A percentile compares a stretch with the other conserved stretches of the same genome.
phyloP scores from a whole-genome alignment of 2,888 invertebrate genomes.

The Platycnemis pennipes region DNA sequence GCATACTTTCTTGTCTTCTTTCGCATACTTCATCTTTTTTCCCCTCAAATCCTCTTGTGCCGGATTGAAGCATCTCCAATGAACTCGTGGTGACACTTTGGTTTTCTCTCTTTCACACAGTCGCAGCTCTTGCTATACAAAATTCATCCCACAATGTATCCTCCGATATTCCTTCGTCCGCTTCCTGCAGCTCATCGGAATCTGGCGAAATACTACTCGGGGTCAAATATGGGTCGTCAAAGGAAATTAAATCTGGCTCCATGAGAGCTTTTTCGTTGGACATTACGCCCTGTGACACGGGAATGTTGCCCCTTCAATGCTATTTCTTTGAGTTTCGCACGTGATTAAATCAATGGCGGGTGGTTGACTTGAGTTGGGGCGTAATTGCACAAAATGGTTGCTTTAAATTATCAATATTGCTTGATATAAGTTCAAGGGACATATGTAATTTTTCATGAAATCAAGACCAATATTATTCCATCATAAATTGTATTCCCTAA shows the following conservation, averaged over 20 bases:
- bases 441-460: constrained; percentile 31
- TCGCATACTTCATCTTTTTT: too few relatives aligned
- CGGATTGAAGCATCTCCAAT: too few relatives aligned
- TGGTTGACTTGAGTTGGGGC: not conserved
- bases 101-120: not conserved
- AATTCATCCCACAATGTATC: not conserved
- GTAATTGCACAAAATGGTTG: not conserved
- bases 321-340: not conserved
- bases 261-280: too few relatives aligned
- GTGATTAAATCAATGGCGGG: not conserved
- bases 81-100: too few relatives aligned
- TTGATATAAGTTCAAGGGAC: not conserved
- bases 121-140: not conserved
- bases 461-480: not conserved
- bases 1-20: too few relatives aligned
- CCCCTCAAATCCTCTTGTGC: too few relatives aligned
- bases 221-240: not conserved
- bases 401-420: not conserved
- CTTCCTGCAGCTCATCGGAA: not conserved
- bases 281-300: too few relatives aligned
- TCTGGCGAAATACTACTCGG: not conserved
- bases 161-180: not conserved
- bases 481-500: not conserved
- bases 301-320: too few relatives aligned
- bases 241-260: not conserved